These are phyloP conservation scores for Apogon talboti DNA, from an alignment of 2,797 vertebrate genomes.

Conservation along the genomic window DNA sequence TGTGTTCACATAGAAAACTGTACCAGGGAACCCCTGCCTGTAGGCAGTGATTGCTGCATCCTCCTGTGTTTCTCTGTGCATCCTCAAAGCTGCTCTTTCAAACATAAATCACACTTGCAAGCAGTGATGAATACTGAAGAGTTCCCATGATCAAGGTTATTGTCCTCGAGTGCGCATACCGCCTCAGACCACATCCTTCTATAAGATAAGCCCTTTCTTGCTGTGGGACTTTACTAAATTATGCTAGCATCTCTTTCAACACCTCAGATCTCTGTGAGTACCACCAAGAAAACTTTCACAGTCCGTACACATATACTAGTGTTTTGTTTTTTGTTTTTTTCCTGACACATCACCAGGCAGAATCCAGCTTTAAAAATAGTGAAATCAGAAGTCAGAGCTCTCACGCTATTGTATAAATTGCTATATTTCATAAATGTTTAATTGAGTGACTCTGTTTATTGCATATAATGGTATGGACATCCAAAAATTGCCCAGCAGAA, in stretches of 20 bases:
- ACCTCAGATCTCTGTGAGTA: conserved; percentile 53
- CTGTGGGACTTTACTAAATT: conserved; percentile 66
- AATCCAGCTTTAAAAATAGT: conserved; percentile 29
- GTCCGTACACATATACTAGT: conserved; percentile 34
- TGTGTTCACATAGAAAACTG: conserved; percentile 47
- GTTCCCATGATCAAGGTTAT: conserved; percentile 75
- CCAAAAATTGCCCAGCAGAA: too few relatives aligned
- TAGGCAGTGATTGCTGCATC: conserved; percentile 47
- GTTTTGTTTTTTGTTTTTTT: neutral
- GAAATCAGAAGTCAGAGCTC: conserved; percentile 31
- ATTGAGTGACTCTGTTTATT: neutral
- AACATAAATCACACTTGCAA: conserved; percentile 71
- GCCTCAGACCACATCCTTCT: conserved; percentile 59
- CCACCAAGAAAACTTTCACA: conserved; percentile 55
- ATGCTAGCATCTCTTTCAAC: conserved; percentile 63
- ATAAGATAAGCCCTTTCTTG: conserved; percentile 65
- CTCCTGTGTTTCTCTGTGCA: conserved; percentile 58
- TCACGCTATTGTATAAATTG: too few relatives aligned
- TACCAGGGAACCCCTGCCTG: conserved; percentile 67
- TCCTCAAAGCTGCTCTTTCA: conserved; percentile 69
- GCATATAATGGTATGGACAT: too few relatives aligned
- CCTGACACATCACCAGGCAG: conserved; percentile 30
- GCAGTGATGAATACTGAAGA: conserved; percentile 67
- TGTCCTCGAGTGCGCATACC: conserved; percentile 69
- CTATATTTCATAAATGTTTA: too few relatives aligned